Conservation (phyloP, 2,888 invertebrate genomes). For the Stenodema calcarata region DNA sequence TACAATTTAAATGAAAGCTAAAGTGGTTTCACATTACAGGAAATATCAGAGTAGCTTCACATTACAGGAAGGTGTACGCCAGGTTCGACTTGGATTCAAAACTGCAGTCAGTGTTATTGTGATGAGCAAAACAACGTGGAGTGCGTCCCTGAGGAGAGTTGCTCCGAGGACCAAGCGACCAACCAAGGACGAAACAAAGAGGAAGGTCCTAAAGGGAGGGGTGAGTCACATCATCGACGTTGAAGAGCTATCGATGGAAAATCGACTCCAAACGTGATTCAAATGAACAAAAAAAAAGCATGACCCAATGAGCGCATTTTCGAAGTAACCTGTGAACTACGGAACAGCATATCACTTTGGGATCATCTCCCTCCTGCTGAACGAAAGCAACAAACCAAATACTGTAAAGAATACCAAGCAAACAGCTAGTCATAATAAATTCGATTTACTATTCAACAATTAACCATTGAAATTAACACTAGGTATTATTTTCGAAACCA, state of each 20-base stretch:
- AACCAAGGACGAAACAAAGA: background rate
- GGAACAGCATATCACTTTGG: no score
- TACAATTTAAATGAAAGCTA: background rate
- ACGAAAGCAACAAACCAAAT: no score
- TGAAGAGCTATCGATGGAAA: no score
- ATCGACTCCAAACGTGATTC: background rate
- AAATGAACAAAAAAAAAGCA: background rate
- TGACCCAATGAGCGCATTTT: no score
- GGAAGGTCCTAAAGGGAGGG: constrained; percentile 7
- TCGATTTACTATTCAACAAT: no score
- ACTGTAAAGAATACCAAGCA: no score
- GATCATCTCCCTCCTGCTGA: no score
- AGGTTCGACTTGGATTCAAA: constrained; percentile 41
- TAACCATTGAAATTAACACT: no score
- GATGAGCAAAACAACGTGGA: constrained; percentile 19
- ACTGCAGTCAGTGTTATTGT: constrained; percentile 28
- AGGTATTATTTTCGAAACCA: no score
- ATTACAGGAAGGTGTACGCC: constrained; percentile 33
- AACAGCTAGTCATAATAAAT: no score
- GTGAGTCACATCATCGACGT: background rate
- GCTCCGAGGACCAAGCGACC: background rate
- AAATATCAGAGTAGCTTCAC: constrained; percentile 20
- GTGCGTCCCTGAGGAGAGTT: background rate
- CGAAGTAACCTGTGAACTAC: no score
- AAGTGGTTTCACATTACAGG: constrained; percentile 4